Conservation (phyloP, 2,113 vertebrate species). For the Zosterops hypoxanthus region DNA sequence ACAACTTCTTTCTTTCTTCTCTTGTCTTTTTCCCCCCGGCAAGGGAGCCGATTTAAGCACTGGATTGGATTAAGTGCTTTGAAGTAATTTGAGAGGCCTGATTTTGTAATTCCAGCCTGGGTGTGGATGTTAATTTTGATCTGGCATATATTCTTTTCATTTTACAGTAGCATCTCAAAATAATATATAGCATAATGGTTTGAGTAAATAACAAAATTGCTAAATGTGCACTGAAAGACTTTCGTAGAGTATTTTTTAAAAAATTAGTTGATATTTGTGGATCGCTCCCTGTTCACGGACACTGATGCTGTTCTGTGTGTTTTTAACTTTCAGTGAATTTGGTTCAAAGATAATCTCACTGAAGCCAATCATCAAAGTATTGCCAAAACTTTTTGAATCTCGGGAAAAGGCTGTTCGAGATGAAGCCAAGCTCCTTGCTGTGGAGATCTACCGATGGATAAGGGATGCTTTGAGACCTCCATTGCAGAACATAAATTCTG, state of each 20-base stretch:
- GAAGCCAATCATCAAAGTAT: slow-evolving; percentile 95
- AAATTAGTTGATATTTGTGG: background rate
- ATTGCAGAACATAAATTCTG: slow-evolving; percentile 91
- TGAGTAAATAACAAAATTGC: background rate
- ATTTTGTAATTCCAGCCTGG: background rate
- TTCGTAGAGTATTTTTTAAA: background rate
- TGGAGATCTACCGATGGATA: slow-evolving; percentile 97
- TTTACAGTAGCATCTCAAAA: background rate
- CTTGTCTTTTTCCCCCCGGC: accelerated
- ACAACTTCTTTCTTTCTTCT: background rate
- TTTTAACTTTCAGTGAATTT: slow-evolving; percentile 85
- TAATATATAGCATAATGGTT: background rate
- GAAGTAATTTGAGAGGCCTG: background rate
- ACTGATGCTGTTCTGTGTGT: background rate
- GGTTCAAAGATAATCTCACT: slow-evolving; percentile 96
- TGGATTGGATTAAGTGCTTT: background rate
- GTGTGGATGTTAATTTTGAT: background rate
- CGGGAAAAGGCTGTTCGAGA: slow-evolving; percentile 97
- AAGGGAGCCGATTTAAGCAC: background rate
- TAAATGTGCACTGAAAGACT: background rate
- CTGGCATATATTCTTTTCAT: background rate
- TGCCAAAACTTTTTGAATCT: slow-evolving; percentile 98
- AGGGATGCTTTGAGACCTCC: slow-evolving; percentile 91
- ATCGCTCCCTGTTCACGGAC: background rate
- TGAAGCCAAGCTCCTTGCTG: slow-evolving; percentile 91